Evolutionary conservation across 2,113 vertebrate genomes (phyloP), one percentile per base, ranked within the genome.

Genomic region (Chaenocephalus aceratus): DNA sequence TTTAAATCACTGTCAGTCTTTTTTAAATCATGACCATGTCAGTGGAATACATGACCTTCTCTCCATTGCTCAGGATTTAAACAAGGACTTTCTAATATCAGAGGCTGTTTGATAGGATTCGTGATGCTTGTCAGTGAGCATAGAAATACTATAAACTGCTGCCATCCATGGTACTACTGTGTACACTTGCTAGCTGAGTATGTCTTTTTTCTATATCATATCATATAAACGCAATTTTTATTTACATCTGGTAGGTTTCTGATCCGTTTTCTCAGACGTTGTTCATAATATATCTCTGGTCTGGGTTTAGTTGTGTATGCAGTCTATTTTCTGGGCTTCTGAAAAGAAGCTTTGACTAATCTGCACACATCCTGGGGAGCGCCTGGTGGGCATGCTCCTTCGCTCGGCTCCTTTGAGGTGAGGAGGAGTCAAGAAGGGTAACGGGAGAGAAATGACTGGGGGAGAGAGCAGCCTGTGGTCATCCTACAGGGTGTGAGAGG

Each of bases 341-440:
- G 76, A 87, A 86, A 82, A 56, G 26, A 81, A 80, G 77, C 80
- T 71, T 71, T 81, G 77, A 75, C 74, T 87, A 80, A 82, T 88
- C 80, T 75, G 75, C 79, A 51, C 57, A 74, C 34, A 54, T 81
- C 82, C 68, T 23, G 59, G 48, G 66, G 77, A 77, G 77, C 7
- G 45, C 74, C 84, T 66, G 69, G 74, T 61, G 52, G 72, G 72
- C 49, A 23, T 41, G 26, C 30, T 52, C 59, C 72, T 30, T 15
- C 71, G 18, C 41, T 9, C 21, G 2, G 51, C 26, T 62, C 18
- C 61, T 82, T 79, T 76, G 56, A 46, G 51, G 67, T 44, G 67
- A 54, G 23, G 30, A 51, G 8, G 26, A n/a, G n/a, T 44, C 6
- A 14, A 59, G 15, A 13, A 15, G 58, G 49, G 49, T 44, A n/a